Evolutionary conservation across 2,888 invertebrate genomes (phyloP).

Genomic region (Abscondita cerata): DNA sequence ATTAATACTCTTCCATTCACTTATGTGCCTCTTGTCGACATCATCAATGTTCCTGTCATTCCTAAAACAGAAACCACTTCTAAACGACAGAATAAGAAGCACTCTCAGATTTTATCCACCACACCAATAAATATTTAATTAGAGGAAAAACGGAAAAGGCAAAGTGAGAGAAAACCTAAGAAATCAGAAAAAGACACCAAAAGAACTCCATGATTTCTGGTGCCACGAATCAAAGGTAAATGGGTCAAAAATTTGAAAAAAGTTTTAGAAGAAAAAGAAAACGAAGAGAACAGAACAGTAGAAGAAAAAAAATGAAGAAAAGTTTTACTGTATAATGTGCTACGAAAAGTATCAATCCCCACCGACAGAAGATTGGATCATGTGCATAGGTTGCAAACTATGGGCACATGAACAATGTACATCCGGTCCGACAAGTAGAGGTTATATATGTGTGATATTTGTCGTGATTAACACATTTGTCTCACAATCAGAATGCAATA

Average conservation of each 20-base stretch:
- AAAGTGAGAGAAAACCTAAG: no score
- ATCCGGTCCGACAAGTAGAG: not conserved
- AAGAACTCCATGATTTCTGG: no score
- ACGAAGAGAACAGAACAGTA: no score
- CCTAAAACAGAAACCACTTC: no score
- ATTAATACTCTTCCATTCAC: no score
- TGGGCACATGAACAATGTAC: not conserved
- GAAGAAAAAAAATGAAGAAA: not conserved
- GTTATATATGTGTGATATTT: not conserved
- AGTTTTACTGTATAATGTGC: not conserved
- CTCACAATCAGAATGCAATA: not conserved
- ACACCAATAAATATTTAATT: no score
- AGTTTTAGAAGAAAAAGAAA: not conserved
- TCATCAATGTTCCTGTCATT: no score
- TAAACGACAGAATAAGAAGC: no score
- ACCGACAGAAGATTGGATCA: not conserved
- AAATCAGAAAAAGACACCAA: no score
- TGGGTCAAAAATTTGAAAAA: not conserved
- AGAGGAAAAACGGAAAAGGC: no score
- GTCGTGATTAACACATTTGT: not conserved
- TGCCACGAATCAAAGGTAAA: not conserved
- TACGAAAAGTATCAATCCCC: slow-evolving; percentile 1
- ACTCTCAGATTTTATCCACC: no score
- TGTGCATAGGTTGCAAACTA: not conserved
- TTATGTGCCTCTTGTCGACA: no score